Evolutionary conservation across 2,888 invertebrate species (phyloP), one percentile per base, ranked within the genome.

Genomic region (Automeris io): DNA sequence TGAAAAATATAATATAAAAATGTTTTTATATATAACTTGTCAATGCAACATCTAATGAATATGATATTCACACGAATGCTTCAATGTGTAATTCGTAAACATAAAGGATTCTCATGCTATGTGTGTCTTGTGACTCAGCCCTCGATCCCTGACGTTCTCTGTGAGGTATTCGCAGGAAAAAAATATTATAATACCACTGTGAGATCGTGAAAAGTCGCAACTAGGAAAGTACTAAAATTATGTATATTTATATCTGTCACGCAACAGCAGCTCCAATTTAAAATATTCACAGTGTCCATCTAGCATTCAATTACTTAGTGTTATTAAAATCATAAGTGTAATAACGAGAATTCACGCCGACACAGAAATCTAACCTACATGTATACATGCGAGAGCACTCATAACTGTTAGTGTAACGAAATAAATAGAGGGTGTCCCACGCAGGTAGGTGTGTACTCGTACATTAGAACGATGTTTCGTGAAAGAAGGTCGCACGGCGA

Each of bases 401-500:
- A 72, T 81, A 81, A 81, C 81, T 80, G 81, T 83, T 66, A 68
- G 73, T 65, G 69, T 70, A 73, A 76, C 63, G 75, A 65, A 72
- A 74, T 80, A 81, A 81, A 76, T 71, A 77, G 71, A 76, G 78
- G 78, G 77, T 80, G 72, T 62, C 58, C 65, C 72, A 54, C 57
- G 60, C 69, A 68, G 61, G 61, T 60, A 51, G 38, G 49, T 54
- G 52, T 47, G 53, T n/a, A n/a, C n/a, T n/a, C n/a, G n/a, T 60
- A 59, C 61, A 65, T 72, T 68, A 71, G 62, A n/a, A 52, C 53
- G 70, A 62, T 71, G 70, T 66, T 59, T 64, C 62, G 69, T 54
- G 69, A 79, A 83, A 85, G 83, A 85, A 85, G 86, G 85, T 77
- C 86, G 80, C 70, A 65, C 61, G 65, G 71, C 80, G 86, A 85